phyloP scores from a whole-genome alignment of 2,797 vertebrate genomes.

The Petrocephalus schoutedeni region DNA sequence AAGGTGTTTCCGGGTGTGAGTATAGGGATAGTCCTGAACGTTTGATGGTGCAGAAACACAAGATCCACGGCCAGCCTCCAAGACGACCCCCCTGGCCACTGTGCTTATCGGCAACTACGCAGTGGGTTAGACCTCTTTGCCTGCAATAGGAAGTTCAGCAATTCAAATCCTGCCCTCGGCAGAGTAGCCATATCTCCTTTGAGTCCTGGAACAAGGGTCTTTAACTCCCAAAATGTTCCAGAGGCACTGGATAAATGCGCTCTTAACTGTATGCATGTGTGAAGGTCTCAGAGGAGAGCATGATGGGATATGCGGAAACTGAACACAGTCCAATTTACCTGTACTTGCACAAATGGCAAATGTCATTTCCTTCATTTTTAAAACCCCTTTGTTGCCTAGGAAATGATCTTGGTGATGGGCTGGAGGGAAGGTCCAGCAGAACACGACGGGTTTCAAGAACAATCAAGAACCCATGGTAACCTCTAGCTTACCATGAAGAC shows the following conservation, averaged over 20 bases:
- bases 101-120: neutral
- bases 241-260: neutral
- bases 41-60: neutral
- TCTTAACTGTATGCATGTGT: neutral
- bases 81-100: neutral
- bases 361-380: neutral
- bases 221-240: neutral
- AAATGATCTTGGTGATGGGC: neutral
- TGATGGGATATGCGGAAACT: neutral
- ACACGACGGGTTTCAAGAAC: neutral
- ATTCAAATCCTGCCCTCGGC: neutral
- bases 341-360: neutral
- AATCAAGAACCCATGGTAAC: neutral
- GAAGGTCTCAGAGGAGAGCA: neutral
- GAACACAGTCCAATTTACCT: neutral
- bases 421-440: neutral
- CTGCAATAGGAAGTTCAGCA: neutral
- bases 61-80: neutral
- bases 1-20: neutral
- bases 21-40: neutral
- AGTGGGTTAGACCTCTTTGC: neutral
- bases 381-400: neutral
- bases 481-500: constrained; percentile 61
- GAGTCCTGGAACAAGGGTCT: neutral
- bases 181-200: neutral